Evolutionary conservation across 2,888 invertebrate species (phyloP), one percentile per base, ranked within the genome.

Genomic region (Orthonevra nobilis): DNA sequence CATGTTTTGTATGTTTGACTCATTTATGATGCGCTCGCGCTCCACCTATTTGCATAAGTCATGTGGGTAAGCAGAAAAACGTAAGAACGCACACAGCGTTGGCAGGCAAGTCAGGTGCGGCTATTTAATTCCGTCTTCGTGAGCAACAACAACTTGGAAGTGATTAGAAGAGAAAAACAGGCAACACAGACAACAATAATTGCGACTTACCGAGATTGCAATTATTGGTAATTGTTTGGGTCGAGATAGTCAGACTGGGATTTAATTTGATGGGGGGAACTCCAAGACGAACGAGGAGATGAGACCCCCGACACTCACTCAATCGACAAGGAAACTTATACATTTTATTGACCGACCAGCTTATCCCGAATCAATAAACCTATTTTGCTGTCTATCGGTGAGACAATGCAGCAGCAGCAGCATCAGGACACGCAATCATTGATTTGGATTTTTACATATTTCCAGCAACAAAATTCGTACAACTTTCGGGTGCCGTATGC

Each of bases 361-460:
- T n/a, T n/a, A n/a, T n/a, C n/a, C n/a, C n/a, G n/a, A n/a, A n/a
- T n/a, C n/a, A n/a, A n/a, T n/a, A n/a, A n/a, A n/a, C n/a, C n/a
- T 12, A 20, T 52, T 32, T n/a, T 20, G 38, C 54, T 61, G 46
- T 30, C 30, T 28, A 61, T 61, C 63, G 54, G 58, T 23, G 36
- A 38, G 68, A 74, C 68, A 74, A 74, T 74, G 68, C 60, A 68
- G 17, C 44, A n/a, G n/a, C n/a, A n/a, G n/a, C n/a, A n/a, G n/a
- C n/a, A n/a, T n/a, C n/a, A 48, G 60, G 60, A 60, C 74, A 68
- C 60, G 68, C 68, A 74, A 74, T 68, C 52, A 54, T 61, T 52
- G 52, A 73, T 60, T 74, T 61, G 4, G 60, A 48, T 58, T 30
- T 36, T 40, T 40, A 30, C 30, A 38, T 23, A 23, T 48, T 42